phyloP scores from a whole-genome alignment of 2,113 vertebrate genomes.

The Tragelaphus scriptus region DNA sequence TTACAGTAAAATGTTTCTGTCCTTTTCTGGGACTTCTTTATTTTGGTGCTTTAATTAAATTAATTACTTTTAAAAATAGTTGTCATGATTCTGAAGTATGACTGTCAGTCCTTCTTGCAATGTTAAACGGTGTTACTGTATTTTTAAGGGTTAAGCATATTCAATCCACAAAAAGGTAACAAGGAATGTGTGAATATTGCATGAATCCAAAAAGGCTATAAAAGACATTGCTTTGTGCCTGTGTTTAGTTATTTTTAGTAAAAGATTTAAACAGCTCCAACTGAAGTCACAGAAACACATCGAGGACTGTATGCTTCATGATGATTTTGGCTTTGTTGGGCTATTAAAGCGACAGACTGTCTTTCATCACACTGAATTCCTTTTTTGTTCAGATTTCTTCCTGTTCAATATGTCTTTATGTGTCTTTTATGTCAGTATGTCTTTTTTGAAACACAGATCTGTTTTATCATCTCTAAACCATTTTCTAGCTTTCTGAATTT shows the following conservation, averaged over 20 bases:
- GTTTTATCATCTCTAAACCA: background rate
- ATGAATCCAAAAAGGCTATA: background rate
- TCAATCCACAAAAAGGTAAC: background rate
- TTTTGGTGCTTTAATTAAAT: background rate
- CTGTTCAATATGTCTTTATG: background rate
- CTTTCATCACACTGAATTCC: background rate
- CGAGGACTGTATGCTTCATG: background rate
- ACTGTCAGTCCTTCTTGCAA: background rate
- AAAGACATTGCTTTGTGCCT: background rate
- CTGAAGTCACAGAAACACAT: background rate
- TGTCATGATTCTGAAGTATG: background rate
- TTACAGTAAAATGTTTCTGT: background rate
- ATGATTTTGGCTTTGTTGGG: background rate
- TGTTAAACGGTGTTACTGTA: background rate
- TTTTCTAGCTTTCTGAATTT: constrained; percentile 6
- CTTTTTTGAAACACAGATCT: background rate
- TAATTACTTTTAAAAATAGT: background rate
- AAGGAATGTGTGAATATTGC: background rate
- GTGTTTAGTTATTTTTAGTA: background rate
- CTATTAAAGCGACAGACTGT: background rate
- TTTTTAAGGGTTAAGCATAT: background rate
- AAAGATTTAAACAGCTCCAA: background rate
- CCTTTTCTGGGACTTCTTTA: constrained; percentile 19
- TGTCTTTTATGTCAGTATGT: background rate
- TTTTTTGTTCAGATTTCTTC: background rate